phyloP scores from a whole-genome alignment of 2,797 vertebrate genomes.

The Poliocrania exsul region DNA sequence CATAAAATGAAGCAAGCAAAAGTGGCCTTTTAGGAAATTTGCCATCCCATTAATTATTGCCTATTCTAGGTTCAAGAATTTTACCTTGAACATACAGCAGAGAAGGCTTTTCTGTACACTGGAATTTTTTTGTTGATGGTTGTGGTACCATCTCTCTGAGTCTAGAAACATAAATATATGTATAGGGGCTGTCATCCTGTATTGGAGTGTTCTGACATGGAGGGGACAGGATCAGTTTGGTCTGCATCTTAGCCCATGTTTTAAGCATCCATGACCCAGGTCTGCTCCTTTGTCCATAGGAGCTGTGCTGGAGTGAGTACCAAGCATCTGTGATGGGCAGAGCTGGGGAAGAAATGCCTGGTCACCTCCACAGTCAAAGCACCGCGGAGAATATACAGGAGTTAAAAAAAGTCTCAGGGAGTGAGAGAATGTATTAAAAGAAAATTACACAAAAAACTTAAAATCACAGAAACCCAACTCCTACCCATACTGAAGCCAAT shows the following conservation, averaged over 20 bases:
- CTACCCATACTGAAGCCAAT: neutral
- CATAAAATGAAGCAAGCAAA: neutral
- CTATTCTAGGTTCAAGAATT: slow-evolving; percentile 20
- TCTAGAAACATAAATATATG: neutral
- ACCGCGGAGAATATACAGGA: neutral
- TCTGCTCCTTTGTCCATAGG: neutral
- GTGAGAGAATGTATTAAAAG: neutral
- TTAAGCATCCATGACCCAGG: neutral
- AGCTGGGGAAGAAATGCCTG: fast-evolving
- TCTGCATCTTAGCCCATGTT: neutral
- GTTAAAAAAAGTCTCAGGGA: neutral
- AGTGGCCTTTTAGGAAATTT: slow-evolving; percentile 28
- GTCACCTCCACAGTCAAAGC: neutral
- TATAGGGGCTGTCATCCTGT: neutral
- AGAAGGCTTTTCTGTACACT: neutral
- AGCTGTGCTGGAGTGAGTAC: neutral
- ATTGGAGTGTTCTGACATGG: neutral
- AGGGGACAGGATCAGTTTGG: neutral
- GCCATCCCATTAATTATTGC: slow-evolving; percentile 24
- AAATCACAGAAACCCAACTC: neutral
- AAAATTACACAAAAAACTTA: neutral
- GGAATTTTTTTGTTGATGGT: neutral
- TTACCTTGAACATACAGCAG: neutral
- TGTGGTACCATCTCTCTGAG: neutral
- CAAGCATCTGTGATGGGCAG: neutral